phyloP scores from a whole-genome alignment of 2,888 invertebrate species.

The Epiblema foenella region DNA sequence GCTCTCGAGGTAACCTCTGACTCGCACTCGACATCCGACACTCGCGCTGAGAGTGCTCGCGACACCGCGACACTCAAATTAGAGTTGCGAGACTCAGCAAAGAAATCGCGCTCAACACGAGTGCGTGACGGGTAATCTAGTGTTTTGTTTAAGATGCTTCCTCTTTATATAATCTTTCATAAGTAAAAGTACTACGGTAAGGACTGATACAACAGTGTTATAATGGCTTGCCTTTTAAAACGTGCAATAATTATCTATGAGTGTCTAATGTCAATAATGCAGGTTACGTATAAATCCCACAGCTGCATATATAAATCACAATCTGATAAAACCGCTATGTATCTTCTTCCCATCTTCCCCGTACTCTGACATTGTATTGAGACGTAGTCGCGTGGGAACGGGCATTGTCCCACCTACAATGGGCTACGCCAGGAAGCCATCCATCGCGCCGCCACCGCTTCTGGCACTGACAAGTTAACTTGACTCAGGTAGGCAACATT shows the following conservation, averaged over 20 bases:
- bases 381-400: conserved; percentile 34
- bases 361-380: conserved; percentile 20
- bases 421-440: conserved; percentile 35
- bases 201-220: not conserved
- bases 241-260: not conserved
- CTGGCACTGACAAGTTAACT: conserved; percentile 38
- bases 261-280: not conserved
- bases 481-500: conserved; percentile 13
- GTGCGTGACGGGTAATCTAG: conserved; percentile 43
- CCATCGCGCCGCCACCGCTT: conserved; percentile 25
- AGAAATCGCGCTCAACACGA: conserved; percentile 36
- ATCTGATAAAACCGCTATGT: conserved; percentile 35
- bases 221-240: not conserved
- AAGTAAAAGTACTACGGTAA: not conserved
- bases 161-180: conserved; percentile 20
- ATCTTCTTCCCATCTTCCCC: conserved; percentile 33
- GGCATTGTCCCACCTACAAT: conserved; percentile 38
- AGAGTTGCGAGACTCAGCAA: conserved; percentile 34
- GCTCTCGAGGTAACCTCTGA: conserved; percentile 41
- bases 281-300: not conserved
- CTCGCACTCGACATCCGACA: conserved; percentile 33
- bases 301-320: conserved; percentile 28
- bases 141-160: conserved; percentile 26
- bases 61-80: conserved; percentile 44
- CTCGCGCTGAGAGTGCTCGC: conserved; percentile 37